Conservation (phyloP, 2,888 invertebrate species). For the Andricus curvator region DNA sequence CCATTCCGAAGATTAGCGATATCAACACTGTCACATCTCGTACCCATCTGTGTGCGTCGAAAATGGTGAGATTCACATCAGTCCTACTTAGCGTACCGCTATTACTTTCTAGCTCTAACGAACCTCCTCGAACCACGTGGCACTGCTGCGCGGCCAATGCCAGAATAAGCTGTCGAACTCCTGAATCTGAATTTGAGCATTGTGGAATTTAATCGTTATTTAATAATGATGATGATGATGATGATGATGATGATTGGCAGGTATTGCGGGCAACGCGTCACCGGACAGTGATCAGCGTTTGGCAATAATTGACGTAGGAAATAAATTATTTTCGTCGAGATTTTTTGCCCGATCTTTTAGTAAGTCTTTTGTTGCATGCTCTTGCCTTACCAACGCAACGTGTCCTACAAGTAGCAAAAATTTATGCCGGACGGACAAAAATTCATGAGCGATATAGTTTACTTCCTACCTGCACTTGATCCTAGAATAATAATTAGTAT, state of each 20-base stretch:
- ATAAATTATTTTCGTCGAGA: constrained; percentile 56
- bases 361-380: constrained; percentile 57
- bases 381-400: constrained; percentile 49
- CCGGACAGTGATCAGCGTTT: constrained; percentile 71
- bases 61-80: constrained; percentile 78
- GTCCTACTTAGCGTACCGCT: constrained; percentile 73
- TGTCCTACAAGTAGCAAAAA: constrained; percentile 45
- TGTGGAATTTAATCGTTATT: constrained; percentile 66
- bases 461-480: constrained; percentile 42
- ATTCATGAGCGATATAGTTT: constrained; percentile 47
- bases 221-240: constrained; percentile 68
- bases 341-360: constrained; percentile 25
- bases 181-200: constrained; percentile 66
- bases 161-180: constrained; percentile 71
- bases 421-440: constrained; percentile 46
- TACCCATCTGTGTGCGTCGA: constrained; percentile 76
- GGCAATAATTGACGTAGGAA: constrained; percentile 69
- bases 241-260: constrained; percentile 72
- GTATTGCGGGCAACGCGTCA: constrained; percentile 73
- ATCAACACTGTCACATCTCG: constrained; percentile 77
- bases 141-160: constrained; percentile 71
- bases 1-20: constrained; percentile 65
- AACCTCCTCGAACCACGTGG: constrained; percentile 73
- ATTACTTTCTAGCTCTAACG: constrained; percentile 75
- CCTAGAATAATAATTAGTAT: neutral